Conservation (phyloP, 2,797 vertebrate species). For the Dryobates pubescens region DNA sequence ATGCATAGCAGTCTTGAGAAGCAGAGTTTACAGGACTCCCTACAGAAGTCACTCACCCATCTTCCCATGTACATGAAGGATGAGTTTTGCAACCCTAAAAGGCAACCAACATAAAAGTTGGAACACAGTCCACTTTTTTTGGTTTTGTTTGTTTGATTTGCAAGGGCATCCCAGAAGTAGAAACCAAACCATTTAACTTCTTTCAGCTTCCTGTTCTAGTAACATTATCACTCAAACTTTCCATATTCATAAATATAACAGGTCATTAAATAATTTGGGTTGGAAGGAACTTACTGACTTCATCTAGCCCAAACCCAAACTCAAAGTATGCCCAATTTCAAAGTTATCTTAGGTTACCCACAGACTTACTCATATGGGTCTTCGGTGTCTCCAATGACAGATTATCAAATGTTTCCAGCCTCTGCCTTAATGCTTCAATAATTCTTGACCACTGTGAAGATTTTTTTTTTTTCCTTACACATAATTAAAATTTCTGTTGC, state of each 20-base stretch:
- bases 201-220: neutral
- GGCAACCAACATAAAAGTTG: neutral
- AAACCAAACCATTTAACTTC: neutral
- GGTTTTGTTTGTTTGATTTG: too few relatives aligned
- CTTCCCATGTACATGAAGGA: neutral
- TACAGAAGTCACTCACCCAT: neutral
- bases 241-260: rapidly evolving
- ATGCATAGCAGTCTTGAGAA: neutral
- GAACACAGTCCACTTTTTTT: neutral
- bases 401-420: neutral
- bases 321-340: neutral
- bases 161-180: neutral
- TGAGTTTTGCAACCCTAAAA: neutral
- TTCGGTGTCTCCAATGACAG: neutral
- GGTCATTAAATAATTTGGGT: neutral
- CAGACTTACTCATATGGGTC: neutral
- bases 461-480: neutral
- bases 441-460: neutral
- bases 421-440: neutral
- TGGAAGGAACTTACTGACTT: neutral
- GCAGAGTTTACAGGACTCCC: neutral
- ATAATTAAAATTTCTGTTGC: neutral
- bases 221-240: neutral
- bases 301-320: neutral
- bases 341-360: neutral